Base-by-base conservation (phyloP, 2,797 vertebrate genomes). In the Pangasius macronema region DNA sequence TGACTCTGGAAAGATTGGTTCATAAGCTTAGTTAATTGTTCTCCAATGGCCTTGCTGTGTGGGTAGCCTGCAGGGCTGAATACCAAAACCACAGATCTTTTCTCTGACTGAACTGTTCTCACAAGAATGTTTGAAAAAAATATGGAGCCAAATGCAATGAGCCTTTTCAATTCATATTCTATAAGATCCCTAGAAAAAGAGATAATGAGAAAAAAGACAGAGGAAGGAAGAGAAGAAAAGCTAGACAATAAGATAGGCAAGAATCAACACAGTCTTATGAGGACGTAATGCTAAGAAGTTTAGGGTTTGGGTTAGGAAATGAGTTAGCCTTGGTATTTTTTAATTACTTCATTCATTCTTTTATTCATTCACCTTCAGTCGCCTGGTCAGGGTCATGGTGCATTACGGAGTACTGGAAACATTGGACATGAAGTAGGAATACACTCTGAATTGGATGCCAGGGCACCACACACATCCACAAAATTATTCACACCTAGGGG, bases 1-100 rank as follows among this genome's bases (percentile, higher is more conserved):
- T 79, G 63, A 82, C 88, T 85, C 83, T 83, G 85, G 24, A 84
- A 86, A 82, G 84, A 86, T 90, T 80, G 51, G 72, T 87, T 89
- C 82, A 83, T 86, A 89, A 86, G 89, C 87, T 89, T 61, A 59
- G 70, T 88, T 90, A 91, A 91, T 90, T 91, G 90, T 89, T 91
- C 90, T 85, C 89, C 87, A n/a, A 86, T 63, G 84, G 90, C 70
- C 86, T 83, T 75, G 70, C 83, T 85, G 88, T 36, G 82, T 81
- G 84, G 76, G 20, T 67, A 59, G 85, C 89, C 90, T 72, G 85
- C 84, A 67, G 87, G 85, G 80, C 27, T 85, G 84, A 83, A 84
- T 68, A 84, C 83, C 87, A 65, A 85, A 83, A 68, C 33, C 89
- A 61, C 87, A 61, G 55, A 79, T 67, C 73, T 85, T 79, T 82